Conservation (phyloP, 2,113 vertebrate species). For the Polypterus senegalus region DNA sequence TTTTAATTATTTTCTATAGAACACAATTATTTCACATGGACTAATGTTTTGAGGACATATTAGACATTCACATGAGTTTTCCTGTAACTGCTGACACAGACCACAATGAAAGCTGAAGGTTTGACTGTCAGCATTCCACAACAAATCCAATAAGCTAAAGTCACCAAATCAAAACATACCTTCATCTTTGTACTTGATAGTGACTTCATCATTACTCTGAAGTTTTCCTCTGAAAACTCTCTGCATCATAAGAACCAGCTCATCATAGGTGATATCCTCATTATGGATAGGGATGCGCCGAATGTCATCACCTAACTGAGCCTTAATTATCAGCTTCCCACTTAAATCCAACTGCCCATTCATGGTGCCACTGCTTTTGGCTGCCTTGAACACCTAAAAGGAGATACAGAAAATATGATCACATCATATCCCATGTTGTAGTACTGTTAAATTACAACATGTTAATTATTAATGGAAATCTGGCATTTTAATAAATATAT, state of each 20-base stretch:
- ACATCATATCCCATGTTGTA: constrained; percentile 2
- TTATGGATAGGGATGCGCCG: constrained; percentile 96
- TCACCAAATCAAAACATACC: constrained; percentile 41
- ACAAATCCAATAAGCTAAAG: no score
- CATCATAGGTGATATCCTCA: constrained; percentile 97
- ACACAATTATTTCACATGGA: no score
- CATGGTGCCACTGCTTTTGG: constrained; percentile 64
- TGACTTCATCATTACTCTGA: constrained; percentile 90
- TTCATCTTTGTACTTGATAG: constrained; percentile 98
- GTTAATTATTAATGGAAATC: background rate
- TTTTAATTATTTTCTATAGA: no score
- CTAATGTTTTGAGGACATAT: no score
- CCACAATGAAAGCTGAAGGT: no score
- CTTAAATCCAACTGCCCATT: constrained; percentile 96
- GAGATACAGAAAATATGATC: constrained; percentile 21
- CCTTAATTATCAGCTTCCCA: constrained; percentile 97
- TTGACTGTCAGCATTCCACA: no score
- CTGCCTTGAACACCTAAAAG: constrained; percentile 32
- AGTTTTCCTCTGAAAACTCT: constrained; percentile 93
- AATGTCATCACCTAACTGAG: constrained; percentile 93
- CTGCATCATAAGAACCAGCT: constrained; percentile 98
- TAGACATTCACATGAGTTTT: no score
- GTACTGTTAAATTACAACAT: background rate
- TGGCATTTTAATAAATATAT: background rate
- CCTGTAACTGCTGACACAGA: no score